phyloP scores from a whole-genome alignment of 2,888 invertebrate genomes.

The Allolobophora icterica region DNA sequence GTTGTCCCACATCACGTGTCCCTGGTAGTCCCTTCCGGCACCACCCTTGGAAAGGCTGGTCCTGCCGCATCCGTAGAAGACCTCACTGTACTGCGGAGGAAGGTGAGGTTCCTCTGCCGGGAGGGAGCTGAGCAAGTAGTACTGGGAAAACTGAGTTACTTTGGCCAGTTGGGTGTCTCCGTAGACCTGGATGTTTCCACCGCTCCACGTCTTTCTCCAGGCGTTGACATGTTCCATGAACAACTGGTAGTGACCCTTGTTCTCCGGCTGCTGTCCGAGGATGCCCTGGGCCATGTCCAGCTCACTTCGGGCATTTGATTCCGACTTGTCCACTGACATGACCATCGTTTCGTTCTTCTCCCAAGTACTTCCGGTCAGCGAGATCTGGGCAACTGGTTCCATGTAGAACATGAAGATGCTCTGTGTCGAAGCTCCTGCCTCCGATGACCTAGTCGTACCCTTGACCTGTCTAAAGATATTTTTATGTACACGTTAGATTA shows the following conservation, averaged over 20 bases:
- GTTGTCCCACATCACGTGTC: conserved; percentile 56
- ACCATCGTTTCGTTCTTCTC: conserved; percentile 43
- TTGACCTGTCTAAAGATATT: conserved; percentile 37
- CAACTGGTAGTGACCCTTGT: conserved; percentile 35
- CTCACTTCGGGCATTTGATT: conserved; percentile 43
- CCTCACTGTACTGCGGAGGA: conserved; percentile 46
- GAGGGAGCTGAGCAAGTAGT: conserved; percentile 56
- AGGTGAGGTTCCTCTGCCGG: conserved; percentile 50
- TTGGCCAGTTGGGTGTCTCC: conserved; percentile 48
- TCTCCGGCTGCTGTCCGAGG: conserved; percentile 29
- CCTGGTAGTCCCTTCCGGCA: conserved; percentile 47
- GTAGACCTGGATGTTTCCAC: conserved; percentile 47
- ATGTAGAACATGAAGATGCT: conserved; percentile 43
- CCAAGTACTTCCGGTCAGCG: conserved; percentile 31
- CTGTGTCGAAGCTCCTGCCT: conserved; percentile 35
- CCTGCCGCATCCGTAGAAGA: conserved; percentile 46
- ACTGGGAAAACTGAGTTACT: conserved; percentile 48
- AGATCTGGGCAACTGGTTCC: conserved; percentile 38
- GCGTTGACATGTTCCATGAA: conserved; percentile 42
- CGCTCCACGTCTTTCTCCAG: conserved; percentile 49
- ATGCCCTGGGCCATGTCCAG: conserved; percentile 44
- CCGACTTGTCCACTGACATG: conserved; percentile 44
- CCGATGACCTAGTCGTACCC: conserved; percentile 42
- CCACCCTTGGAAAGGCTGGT: conserved; percentile 47
- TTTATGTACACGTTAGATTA: neutral